Evolutionary conservation across 2,888 invertebrate species (phyloP).

Genomic region (Drosophila formosana): DNA sequence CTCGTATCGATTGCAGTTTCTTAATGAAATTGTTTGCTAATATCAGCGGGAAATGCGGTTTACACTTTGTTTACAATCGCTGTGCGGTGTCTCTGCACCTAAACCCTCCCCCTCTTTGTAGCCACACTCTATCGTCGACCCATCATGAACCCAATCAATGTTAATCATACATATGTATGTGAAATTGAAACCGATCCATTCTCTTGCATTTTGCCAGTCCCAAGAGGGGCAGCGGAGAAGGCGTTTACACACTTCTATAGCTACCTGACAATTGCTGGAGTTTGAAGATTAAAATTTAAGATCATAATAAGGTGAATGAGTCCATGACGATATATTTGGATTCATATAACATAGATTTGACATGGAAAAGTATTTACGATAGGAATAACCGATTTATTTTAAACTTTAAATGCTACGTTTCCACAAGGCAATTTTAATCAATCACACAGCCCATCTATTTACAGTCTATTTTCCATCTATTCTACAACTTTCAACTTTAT

Average conservation of each 20-base stretch:
- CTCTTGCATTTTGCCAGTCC: background rate
- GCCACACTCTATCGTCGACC: background rate
- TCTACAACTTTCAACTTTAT: background rate
- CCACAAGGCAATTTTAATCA: no score
- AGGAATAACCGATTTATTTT: no score
- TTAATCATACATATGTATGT: conserved; percentile 40
- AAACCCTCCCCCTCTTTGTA: no score
- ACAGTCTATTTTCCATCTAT: background rate
- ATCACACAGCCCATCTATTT: background rate
- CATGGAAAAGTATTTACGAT: no score
- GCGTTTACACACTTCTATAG: background rate
- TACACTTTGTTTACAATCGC: conserved; percentile 57
- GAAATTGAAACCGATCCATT: conserved; percentile 60
- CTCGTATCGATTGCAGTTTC: conserved; percentile 73
- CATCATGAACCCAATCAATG: conserved; percentile 62
- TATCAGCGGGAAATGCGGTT: conserved; percentile 78
- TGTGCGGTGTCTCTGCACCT: conserved; percentile 32
- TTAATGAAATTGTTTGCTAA: conserved; percentile 82
- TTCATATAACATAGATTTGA: no score
- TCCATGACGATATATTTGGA: no score
- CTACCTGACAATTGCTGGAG: background rate
- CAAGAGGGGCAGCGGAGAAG: background rate
- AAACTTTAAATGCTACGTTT: no score
- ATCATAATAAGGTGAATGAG: background rate
- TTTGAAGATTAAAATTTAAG: background rate